Base-by-base conservation (phyloP, 2,113 vertebrate species). In the Actenoides hombroni region DNA sequence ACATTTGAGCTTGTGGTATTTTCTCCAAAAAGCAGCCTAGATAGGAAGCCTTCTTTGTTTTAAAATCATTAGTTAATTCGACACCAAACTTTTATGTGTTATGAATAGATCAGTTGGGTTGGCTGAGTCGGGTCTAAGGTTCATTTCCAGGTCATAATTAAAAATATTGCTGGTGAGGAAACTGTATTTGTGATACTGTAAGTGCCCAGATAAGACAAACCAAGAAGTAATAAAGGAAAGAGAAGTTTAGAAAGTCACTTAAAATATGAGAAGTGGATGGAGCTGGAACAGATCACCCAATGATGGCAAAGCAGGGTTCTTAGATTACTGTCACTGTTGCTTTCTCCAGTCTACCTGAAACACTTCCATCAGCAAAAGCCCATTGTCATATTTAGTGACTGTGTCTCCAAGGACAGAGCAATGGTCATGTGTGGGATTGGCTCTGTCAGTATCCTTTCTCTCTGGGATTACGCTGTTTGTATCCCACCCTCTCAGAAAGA, bases 131-230 rank as follows among this genome's bases (percentile, higher is more conserved):
- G 40, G n/a, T 16, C 16, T 37, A 59, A 93, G 53, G 73, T 84
- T 91, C 39, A 84, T 82, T 95, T 86, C 21, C 26, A 75, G 80
- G 48, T 53, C 77, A 79, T 46, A 94, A 89, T 91, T 79, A 82
- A 73, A 95, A 75, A 75, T 40, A 69, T 14, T 68, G 57, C 53
- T 2, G 1, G 18, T 6, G 20, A 91, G 18, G 21, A 76, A 75
- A 79, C 29, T 29, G 7, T 17, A 7, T 78, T 91, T 85, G 71
- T 57, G 57, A 69, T 85, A 18, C 24, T 64, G 0, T n/a, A 48
- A 53, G 37, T 53, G 53, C 19, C 49, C 82, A 51, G 37, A 76
- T 17, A 84, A 96, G n/a, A 76, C 19, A 84, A 96, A 84, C 17
- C 16, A 44, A 78, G 10, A 82, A 46, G 20, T 28, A 69, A 90